Evolutionary conservation across 1,140 invertebrate species (phyloP).

Genomic region (Drosophila pruinosa): DNA sequence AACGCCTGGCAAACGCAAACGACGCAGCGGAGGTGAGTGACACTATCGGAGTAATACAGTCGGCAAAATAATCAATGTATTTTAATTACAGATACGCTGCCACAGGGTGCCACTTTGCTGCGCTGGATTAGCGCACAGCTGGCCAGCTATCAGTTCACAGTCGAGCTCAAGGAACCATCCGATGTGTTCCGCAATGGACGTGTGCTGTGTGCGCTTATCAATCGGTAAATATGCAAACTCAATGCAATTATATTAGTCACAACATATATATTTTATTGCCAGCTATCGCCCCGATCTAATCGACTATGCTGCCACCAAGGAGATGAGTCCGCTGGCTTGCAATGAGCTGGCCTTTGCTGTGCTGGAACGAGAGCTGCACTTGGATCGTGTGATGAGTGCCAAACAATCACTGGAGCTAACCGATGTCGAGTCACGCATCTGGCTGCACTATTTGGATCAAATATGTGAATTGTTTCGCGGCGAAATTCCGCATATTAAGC

Average conservation of each 20-base stretch:
- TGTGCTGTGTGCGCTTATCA: conserved; percentile 77
- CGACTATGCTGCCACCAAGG: conserved; percentile 88
- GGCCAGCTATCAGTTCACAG: conserved; percentile 59
- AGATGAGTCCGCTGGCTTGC: conserved; percentile 86
- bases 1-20: conserved; percentile 70
- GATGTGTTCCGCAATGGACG: conserved; percentile 81
- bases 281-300: conserved; percentile 95
- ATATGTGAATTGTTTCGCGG: conserved; percentile 92
- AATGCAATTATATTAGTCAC: not conserved
- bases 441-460: conserved; percentile 94
- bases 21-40: conserved; percentile 74
- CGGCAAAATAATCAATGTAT: not conserved
- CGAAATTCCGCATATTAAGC: conserved; percentile 92
- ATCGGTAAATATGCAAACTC: conserved; percentile 53
- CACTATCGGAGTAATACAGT: not conserved
- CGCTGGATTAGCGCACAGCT: conserved; percentile 78
- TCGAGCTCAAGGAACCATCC: conserved; percentile 70
- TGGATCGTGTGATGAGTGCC: conserved; percentile 92
- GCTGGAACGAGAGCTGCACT: conserved; percentile 88
- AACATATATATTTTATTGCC: conserved; percentile 81
- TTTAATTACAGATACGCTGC: conserved; percentile 50
- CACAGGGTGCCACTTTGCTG: conserved; percentile 62
- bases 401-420: conserved; percentile 89
- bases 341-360: conserved; percentile 93
- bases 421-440: conserved; percentile 89